Conservation (phyloP, 2,888 invertebrate genomes). For the Eupithecia abbreviata region DNA sequence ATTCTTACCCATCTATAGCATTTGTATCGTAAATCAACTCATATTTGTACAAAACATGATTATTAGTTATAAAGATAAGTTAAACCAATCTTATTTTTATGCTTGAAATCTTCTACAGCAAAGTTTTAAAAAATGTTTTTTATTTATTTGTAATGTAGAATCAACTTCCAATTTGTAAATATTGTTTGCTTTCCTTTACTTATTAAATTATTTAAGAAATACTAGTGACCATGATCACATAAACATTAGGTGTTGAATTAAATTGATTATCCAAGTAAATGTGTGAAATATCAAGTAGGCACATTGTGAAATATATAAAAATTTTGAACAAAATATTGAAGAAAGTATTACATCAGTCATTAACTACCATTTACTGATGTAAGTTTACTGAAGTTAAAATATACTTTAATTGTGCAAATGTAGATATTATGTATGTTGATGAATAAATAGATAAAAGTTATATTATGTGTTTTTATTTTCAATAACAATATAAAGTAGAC, state of each 20-base stretch:
- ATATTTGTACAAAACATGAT: constrained; percentile 22
- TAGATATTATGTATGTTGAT: constrained; percentile 84
- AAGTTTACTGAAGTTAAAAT: constrained; percentile 71
- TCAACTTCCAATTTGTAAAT: constrained; percentile 70
- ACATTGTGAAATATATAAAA: constrained; percentile 56
- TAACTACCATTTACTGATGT: constrained; percentile 72
- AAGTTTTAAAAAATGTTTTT: constrained; percentile 15
- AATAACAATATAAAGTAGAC: background rate
- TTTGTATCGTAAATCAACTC: constrained; percentile 30
- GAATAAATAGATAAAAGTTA: constrained; percentile 82
- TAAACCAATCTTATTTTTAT: constrained; percentile 32
- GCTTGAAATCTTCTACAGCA: constrained; percentile 7
- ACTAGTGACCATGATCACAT: constrained; percentile 56
- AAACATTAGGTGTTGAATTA: constrained; percentile 63
- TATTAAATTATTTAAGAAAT: constrained; percentile 67
- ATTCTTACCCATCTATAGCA: constrained; percentile 29
- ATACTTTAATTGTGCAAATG: constrained; percentile 81
- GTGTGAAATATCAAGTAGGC: constrained; percentile 49
- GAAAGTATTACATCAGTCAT: constrained; percentile 74
- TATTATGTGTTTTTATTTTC: constrained; percentile 45
- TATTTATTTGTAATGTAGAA: constrained; percentile 40
- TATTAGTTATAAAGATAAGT: constrained; percentile 18
- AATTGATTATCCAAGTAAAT: constrained; percentile 33
- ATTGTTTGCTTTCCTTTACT: constrained; percentile 76
- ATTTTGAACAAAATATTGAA: constrained; percentile 61